Percentiles rank a stretch among this genome's conserved stretches.
These are phyloP conservation scores for Rhimphoctona megacephalus DNA, from an alignment of 2,888 invertebrate genomes.

Conservation along the genomic window DNA sequence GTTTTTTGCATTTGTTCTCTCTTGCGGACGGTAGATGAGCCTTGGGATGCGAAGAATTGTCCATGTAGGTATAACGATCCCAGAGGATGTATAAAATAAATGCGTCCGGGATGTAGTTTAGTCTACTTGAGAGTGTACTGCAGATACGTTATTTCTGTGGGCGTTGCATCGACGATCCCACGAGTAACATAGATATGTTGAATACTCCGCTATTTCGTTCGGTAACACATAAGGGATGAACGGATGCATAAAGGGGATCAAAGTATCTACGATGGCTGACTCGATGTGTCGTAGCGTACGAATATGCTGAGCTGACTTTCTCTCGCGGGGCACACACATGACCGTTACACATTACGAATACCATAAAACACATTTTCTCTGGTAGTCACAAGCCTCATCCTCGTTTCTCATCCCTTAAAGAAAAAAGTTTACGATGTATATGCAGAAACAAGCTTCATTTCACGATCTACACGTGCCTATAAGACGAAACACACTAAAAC, in stretches of 20 bases:
- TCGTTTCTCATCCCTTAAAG: conserved; percentile 50
- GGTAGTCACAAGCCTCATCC: conserved; percentile 23
- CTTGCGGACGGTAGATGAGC: neutral
- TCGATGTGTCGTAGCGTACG: conserved; percentile 25
- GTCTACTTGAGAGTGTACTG: conserved; percentile 19
- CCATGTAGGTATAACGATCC: conserved; percentile 50
- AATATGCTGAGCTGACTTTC: conserved; percentile 50
- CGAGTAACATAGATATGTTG: conserved; percentile 60
- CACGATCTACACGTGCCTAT: conserved; percentile 12
- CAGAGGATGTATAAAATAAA: conserved; percentile 63
- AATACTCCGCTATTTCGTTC: conserved; percentile 40
- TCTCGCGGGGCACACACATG: conserved; percentile 42
- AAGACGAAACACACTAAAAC: neutral
- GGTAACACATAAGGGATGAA: conserved; percentile 61
- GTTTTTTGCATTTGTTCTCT: conserved; percentile 7
- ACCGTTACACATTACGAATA: conserved; percentile 53
- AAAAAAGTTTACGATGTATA: conserved; percentile 44
- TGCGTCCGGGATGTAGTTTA: conserved; percentile 37
- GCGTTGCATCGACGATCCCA: conserved; percentile 64
- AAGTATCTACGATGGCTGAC: conserved; percentile 57
- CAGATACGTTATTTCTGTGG: conserved; percentile 47
- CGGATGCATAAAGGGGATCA: conserved; percentile 67
- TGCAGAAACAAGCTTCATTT: conserved; percentile 28
- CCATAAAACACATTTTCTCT: conserved; percentile 63
- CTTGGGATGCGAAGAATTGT: conserved; percentile 30